Evolutionary conservation across 64 coral and sea anemone genomes (phyloP).

Genomic region (Montipora sp.): DNA sequence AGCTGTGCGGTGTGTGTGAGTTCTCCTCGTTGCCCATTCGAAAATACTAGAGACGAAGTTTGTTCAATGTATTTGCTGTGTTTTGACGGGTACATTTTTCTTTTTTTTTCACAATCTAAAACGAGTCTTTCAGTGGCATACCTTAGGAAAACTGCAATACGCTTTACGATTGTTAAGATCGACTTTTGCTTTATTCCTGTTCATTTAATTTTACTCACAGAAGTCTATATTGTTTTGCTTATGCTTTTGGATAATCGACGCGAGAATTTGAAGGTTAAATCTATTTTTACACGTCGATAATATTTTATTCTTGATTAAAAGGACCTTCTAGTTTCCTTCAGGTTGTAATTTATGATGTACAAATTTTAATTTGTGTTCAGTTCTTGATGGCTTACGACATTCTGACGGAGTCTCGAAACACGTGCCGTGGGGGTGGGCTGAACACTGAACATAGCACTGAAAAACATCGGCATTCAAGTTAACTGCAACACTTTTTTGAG

Average conservation of each 20-base stretch:
- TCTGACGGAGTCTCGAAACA: conserved; percentile 23
- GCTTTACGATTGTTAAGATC: neutral
- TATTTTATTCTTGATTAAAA: neutral
- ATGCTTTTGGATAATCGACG: neutral
- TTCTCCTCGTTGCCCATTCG: conserved; percentile 12
- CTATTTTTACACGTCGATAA: neutral
- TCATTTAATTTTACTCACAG: neutral
- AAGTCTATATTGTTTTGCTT: neutral
- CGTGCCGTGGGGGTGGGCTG: conserved; percentile 38
- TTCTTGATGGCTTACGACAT: neutral
- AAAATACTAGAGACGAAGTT: conserved; percentile 39
- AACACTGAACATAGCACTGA: neutral
- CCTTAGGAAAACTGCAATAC: neutral
- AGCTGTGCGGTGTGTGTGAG: neutral
- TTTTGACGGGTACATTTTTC: conserved; percentile 34
- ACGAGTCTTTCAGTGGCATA: neutral
- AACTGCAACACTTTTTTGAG: neutral
- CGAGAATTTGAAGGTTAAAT: neutral
- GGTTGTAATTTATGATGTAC: neutral
- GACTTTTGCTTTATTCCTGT: neutral
- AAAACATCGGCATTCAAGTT: neutral
- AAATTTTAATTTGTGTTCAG: neutral
- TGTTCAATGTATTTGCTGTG: conserved; percentile 45
- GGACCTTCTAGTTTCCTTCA: neutral
- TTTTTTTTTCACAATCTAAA: neutral